Percentiles rank a stretch among this genome's conserved stretches.
Conservation (phyloP, 2,888 invertebrate genomes). For the Watsonalla cultraria region DNA sequence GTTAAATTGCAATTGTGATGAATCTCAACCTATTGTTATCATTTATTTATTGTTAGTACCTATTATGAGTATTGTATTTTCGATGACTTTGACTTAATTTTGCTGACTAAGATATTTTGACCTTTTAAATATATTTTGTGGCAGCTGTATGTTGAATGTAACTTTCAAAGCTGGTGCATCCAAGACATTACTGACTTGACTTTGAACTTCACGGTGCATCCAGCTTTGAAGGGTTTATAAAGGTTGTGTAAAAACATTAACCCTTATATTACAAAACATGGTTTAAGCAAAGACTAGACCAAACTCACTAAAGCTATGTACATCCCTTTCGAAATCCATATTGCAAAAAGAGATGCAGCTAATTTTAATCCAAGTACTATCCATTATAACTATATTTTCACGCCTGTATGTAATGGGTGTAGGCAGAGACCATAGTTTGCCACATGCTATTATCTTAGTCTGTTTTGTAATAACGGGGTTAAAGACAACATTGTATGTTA, state of each 20-base stretch:
- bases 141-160: constrained; percentile 1
- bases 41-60: constrained; percentile 22
- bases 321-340: too few species aligned
- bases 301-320: too few species aligned
- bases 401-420: too few species aligned
- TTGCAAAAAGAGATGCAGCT: too few species aligned
- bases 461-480: too few species aligned
- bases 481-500: too few species aligned
- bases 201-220: neutral
- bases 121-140: neutral
- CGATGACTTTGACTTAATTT: constrained; percentile 14
- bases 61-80: constrained; percentile 16
- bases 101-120: neutral
- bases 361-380: too few species aligned
- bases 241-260: neutral
- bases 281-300: too few species aligned
- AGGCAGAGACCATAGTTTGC: too few species aligned
- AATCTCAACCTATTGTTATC: constrained; percentile 37
- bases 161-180: neutral
- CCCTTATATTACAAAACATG: too few species aligned
- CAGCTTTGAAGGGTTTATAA: neutral
- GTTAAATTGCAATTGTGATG: constrained; percentile 36
- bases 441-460: too few species aligned
- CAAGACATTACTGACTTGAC: neutral
- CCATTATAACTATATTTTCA: too few species aligned